phyloP scores from a whole-genome alignment of 2,797 vertebrate genomes.

The Labeo calbasu region DNA sequence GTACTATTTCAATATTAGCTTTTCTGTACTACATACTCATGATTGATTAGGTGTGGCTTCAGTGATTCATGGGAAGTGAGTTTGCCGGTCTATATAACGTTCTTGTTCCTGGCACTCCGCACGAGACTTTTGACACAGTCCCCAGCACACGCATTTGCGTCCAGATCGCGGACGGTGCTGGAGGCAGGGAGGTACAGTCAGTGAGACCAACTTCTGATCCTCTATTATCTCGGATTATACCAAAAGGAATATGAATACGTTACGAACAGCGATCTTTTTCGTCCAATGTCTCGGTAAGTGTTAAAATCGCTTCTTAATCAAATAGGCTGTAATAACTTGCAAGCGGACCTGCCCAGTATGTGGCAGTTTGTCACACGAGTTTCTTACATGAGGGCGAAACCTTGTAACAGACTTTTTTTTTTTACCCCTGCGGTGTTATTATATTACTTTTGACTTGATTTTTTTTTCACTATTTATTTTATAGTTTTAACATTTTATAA shows the following conservation, averaged over 20 bases:
- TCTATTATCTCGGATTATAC: neutral
- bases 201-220: neutral
- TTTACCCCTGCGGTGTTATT: too few relatives aligned
- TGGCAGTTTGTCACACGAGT: neutral
- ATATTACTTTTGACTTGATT: too few relatives aligned
- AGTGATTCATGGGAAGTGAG: slow-evolving; percentile 55
- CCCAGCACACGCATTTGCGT: slow-evolving; percentile 19
- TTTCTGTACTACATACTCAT: neutral
- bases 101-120: neutral
- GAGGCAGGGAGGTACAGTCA: neutral
- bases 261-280: slow-evolving; percentile 44
- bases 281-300: slow-evolving; percentile 55
- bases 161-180: neutral
- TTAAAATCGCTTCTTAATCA: neutral
- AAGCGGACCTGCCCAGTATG: neutral
- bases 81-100: slow-evolving; percentile 47
- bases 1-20: neutral
- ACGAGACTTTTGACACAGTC: slow-evolving; percentile 32
- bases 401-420: too few relatives aligned
- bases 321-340: neutral
- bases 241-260: slow-evolving; percentile 51
- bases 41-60: slow-evolving; percentile 56
- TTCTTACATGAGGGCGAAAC: neutral
- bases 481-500: neutral
- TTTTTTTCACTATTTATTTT: neutral